These are phyloP conservation scores for Apamea monoglypha DNA, from an alignment of 2,888 invertebrate genomes.

Conservation along the genomic window DNA sequence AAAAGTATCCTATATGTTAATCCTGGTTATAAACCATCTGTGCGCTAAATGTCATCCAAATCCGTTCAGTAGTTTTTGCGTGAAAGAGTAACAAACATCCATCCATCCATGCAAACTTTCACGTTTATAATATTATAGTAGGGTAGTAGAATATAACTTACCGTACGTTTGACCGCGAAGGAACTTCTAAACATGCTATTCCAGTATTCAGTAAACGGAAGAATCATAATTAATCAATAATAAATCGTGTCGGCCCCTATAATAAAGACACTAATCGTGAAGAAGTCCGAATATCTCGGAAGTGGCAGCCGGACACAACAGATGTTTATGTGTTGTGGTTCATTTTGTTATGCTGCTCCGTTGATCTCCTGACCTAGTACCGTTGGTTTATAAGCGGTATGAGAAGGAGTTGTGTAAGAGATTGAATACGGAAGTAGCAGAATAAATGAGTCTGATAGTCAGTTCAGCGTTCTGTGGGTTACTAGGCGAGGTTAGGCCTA, in stretches of 20 bases:
- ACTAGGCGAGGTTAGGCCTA: neutral
- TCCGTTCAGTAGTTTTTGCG: no score
- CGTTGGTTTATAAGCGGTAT: neutral
- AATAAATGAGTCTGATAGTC: neutral
- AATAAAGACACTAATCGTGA: conserved; percentile 49
- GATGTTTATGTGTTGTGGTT: conserved; percentile 19
- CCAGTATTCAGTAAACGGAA: conserved; percentile 7
- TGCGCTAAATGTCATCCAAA: no score
- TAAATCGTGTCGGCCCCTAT: conserved; percentile 21
- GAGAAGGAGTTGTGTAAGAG: conserved; percentile 8
- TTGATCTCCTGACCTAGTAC: conserved; percentile 26
- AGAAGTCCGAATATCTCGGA: conserved; percentile 41
- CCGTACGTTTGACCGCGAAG: neutral
- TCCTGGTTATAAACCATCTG: no score
- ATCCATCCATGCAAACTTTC: no score
- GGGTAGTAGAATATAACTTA: neutral
- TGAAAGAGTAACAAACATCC: no score
- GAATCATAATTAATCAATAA: conserved; percentile 26
- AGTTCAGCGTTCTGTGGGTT: neutral
- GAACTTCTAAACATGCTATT: conserved; percentile 7
- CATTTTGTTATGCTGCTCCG: conserved; percentile 12
- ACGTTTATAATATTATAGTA: no score
- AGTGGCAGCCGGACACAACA: conserved; percentile 38
- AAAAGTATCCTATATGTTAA: no score
- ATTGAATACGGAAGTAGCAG: conserved; percentile 8